Evolutionary conservation across 2,113 vertebrate species (phyloP), one percentile per base, ranked within the genome.

Genomic region (Hippoglossus stenolepis): DNA sequence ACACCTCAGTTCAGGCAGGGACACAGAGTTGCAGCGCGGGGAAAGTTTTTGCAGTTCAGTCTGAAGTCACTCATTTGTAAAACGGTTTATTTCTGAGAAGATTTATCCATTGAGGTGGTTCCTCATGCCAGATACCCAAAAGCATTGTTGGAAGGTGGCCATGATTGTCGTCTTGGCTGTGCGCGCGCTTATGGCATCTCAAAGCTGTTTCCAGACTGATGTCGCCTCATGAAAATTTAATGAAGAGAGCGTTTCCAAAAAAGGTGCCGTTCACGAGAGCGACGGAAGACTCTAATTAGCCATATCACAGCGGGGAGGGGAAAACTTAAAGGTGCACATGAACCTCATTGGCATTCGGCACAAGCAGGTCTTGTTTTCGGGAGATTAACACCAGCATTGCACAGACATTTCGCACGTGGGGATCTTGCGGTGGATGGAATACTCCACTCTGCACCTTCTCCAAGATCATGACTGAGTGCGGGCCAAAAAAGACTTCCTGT

Each of bases 71-170:
- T 84, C 28, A 75, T 90, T 93, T 90, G 79, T 68, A 90, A 86
- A 75, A 74, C 84, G 65, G 79, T 80, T 58, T 85, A 80, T 85
- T 90, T 89, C 79, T 63, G 87, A 83, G 17, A 80, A 86, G 89
- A 91, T 91, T 92, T 90, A 91, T 87, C 90, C 91, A 72, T 69
- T 4, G 74, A 86, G 54, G 75, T 87, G 72, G 81, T 66, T 85
- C 69, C 65, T 81, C 61, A 86, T 95, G 96, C 95, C 95, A 96
- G 94, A 95, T 95, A 96, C 94, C 95, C 95, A 95, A 96, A 94
- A 95, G 91, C 89, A 89, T 90, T 90, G 88, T 95, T 96, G 96
- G 95, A 92, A 85, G 68, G 68, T 38, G 17, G 87, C 91, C 92
- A 92, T 60, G 74, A 83, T 89, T 91, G 90, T 91, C 64, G 72